Evolutionary conservation across 2,888 invertebrate genomes (phyloP).

Genomic region (Boloria euphrosyne): DNA sequence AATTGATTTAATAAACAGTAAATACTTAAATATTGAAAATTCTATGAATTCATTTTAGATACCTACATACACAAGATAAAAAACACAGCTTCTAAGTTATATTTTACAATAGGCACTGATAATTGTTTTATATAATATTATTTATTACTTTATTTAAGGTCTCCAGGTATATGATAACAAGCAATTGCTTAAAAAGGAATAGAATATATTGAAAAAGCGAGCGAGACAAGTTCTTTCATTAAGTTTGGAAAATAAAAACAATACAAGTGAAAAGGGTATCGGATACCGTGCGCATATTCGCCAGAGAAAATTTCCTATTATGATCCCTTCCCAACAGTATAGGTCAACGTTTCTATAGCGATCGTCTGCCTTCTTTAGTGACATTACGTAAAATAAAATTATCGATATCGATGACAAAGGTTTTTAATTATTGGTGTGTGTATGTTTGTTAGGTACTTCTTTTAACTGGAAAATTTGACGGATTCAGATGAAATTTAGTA

Average conservation of each 20-base stretch:
- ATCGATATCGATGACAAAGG: conserved; percentile 24
- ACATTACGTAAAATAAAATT: conserved; percentile 9
- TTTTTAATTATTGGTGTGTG: not conserved
- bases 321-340: conserved; percentile 74
- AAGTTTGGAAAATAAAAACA: conserved; percentile 80
- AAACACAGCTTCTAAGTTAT: not conserved
- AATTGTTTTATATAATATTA: not conserved
- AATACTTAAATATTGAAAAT: no score
- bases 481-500: no score
- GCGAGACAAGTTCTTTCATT: conserved; percentile 79
- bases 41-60: no score
- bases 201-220: conserved; percentile 69
- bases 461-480: no score
- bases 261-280: conserved; percentile 81
- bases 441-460: no score
- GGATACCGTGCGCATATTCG: conserved; percentile 74
- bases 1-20: no score
- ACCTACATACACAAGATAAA: no score
- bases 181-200: conserved; percentile 10
- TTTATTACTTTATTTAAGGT: not conserved
- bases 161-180: not conserved
- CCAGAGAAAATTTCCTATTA: conserved; percentile 78
- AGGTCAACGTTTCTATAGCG: conserved; percentile 67
- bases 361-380: conserved; percentile 64
- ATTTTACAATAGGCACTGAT: not conserved